A percentile compares a stretch with the other conserved stretches of the same genome.
Evolutionary conservation across 2,888 invertebrate genomes (phyloP).

Genomic region (Yponomeuta malinellus): DNA sequence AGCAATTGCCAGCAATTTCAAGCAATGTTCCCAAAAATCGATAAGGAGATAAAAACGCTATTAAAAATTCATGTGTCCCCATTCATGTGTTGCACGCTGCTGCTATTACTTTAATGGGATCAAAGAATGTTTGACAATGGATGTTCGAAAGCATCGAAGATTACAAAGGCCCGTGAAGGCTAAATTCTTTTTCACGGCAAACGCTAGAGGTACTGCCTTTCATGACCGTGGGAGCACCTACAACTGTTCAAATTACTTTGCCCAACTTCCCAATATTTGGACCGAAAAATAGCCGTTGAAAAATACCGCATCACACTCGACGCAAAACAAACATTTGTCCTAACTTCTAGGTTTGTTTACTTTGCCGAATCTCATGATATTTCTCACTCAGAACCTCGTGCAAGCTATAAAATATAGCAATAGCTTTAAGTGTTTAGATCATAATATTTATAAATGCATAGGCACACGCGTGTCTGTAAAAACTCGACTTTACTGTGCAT

Average conservation of each 20-base stretch:
- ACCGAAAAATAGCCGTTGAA: conserved; percentile 43
- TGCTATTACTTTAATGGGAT: conserved; percentile 2
- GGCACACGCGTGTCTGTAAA: conserved; percentile 47
- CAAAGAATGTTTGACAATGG: conserved; percentile 19
- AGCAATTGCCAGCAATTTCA: no score
- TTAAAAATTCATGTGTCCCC: not conserved
- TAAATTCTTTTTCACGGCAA: conserved; percentile 11
- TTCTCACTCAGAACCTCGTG: conserved; percentile 54
- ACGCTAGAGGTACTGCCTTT: conserved; percentile 25
- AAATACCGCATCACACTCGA: conserved; percentile 43
- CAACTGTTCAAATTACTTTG: conserved; percentile 62
- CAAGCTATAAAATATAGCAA: conserved; percentile 36
- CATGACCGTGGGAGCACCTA: conserved; percentile 47
- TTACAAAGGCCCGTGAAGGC: conserved; percentile 9
- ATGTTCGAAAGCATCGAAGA: conserved; percentile 18
- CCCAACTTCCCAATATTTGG: conserved; percentile 31
- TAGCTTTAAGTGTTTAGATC: conserved; percentile 71
- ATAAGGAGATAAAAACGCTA: no score
- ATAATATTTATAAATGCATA: conserved; percentile 43
- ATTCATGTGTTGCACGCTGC: not conserved
- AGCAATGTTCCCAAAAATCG: no score
- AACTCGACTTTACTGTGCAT: conserved; percentile 27
- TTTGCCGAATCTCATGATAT: conserved; percentile 12
- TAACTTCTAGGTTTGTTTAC: not conserved
- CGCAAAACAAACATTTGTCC: conserved; percentile 8